phyloP scores from a whole-genome alignment of 2,113 vertebrate genomes.

The Tricholaema leucomelas region DNA sequence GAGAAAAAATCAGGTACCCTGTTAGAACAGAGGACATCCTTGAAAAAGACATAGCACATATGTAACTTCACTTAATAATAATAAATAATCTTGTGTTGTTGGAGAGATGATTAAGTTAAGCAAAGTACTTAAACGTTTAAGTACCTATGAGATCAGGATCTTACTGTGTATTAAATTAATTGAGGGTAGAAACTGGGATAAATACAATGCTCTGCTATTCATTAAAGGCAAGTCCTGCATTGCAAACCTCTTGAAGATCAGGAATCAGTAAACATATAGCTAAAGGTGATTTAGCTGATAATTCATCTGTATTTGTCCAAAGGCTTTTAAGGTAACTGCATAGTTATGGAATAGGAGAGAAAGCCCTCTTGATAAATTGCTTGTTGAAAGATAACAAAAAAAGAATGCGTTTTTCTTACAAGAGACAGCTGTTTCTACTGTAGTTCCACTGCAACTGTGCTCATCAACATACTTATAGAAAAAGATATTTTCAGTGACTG shows the following conservation, averaged over 20 bases:
- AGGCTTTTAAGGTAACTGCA: not conserved
- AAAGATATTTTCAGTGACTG: not conserved
- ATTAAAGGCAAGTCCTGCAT: not conserved
- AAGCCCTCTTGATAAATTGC: rapidly evolving
- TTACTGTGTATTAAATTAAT: not conserved
- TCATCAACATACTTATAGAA: not conserved
- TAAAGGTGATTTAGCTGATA: not conserved
- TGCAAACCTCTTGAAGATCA: not conserved
- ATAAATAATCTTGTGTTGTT: not conserved
- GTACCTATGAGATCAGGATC: not conserved
- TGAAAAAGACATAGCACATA: not conserved
- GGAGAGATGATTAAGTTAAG: not conserved
- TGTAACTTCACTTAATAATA: not conserved
- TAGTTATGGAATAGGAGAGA: not conserved
- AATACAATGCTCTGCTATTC: not conserved
- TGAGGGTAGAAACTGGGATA: not conserved
- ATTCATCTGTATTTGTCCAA: not conserved
- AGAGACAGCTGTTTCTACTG: not conserved
- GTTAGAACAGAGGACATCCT: not conserved
- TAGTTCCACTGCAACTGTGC: not conserved
- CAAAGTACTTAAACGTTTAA: not conserved
- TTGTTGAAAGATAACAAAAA: not conserved
- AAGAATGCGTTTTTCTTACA: not conserved
- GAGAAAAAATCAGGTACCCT: not conserved
- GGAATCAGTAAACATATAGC: not conserved